A percentile compares a stretch with the other conserved stretches of the same genome.
Evolutionary conservation across 2,113 vertebrate species (phyloP).

Genomic region (Neomonachus schauinslandi): DNA sequence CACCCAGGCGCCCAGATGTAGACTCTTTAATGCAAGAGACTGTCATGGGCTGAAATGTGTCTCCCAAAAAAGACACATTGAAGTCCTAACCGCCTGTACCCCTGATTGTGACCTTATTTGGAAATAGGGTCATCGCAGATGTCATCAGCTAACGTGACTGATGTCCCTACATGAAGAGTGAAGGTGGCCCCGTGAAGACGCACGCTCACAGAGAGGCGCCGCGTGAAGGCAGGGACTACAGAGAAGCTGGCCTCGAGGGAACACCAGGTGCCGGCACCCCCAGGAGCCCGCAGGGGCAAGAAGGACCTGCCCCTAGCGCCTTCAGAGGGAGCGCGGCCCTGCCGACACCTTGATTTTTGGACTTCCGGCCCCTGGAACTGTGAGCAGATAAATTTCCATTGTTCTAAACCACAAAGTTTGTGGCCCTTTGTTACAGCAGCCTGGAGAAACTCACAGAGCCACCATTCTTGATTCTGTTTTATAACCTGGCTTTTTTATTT

Average conservation of each 20-base stretch:
- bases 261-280: accelerated
- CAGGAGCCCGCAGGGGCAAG: not conserved
- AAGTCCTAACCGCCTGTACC: not conserved
- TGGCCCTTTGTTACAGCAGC: not conserved
- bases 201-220: not conserved
- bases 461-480: not conserved
- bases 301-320: not conserved
- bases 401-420: not conserved
- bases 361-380: not conserved
- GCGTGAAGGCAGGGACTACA: not conserved
- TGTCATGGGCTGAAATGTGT: not conserved
- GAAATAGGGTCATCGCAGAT: not conserved
- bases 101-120: not conserved
- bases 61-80: not conserved
- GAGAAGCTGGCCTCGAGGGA: too few species aligned
- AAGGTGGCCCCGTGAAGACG: not conserved
- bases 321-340: accelerated
- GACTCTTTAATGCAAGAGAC: not conserved
- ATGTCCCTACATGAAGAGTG: not conserved
- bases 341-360: not conserved
- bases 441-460: not conserved
- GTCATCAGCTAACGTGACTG: not conserved
- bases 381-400: not conserved
- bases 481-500: not conserved
- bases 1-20: not conserved